Evolutionary conservation across 2,113 vertebrate genomes (phyloP), one percentile per base, ranked within the genome.

Genomic region (Macrotus californicus): DNA sequence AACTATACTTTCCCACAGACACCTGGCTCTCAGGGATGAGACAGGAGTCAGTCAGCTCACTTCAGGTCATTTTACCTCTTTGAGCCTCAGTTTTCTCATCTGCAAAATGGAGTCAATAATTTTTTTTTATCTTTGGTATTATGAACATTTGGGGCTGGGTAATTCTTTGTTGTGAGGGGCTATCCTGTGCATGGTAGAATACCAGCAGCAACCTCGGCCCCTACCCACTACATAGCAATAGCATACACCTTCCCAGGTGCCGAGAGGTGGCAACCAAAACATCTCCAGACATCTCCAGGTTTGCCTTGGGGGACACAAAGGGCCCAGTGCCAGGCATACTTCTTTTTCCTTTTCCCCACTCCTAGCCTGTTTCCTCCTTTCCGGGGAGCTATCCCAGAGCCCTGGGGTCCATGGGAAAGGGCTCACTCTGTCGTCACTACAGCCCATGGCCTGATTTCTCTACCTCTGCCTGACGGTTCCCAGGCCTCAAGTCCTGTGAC

Each of bases 1-100:
- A 46, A 1, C 16, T 19, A 4, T 31, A 9, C 0, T 0, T 54
- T 31, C 15, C 36, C 29, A 26, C 1, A 4, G 43, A 41, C 3
- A 0, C 6, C 6, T 43, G 69, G 54, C 54, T 54, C 26, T 94
- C 12, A 31, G 12, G 16, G 6, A 43, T 56, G 29, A 52, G 22
- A 39, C 46, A 18, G n/a, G 67, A 54, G 81, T 15, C 41, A 41
- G 24, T 54, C 4, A 11, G 7, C 7, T 72, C 29, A 4, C 31
- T 56, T 43, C 7, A 8, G n/a, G 41, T 52, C 41, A n/a, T 7
- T 83, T 79, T 5, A 39, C 34, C 34, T 81, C 82, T 80, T 72
- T 48, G 15, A 36, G 48, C 70, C 79, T 81, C 22, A 59, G 36
- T 77, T 89, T 77, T 81, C 36, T 54, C 46, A 72, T 43, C 48